Percentiles rank a stretch among this genome's conserved stretches.
Conservation (phyloP, 2,113 vertebrate species). For the Lophotis ruficrista region DNA sequence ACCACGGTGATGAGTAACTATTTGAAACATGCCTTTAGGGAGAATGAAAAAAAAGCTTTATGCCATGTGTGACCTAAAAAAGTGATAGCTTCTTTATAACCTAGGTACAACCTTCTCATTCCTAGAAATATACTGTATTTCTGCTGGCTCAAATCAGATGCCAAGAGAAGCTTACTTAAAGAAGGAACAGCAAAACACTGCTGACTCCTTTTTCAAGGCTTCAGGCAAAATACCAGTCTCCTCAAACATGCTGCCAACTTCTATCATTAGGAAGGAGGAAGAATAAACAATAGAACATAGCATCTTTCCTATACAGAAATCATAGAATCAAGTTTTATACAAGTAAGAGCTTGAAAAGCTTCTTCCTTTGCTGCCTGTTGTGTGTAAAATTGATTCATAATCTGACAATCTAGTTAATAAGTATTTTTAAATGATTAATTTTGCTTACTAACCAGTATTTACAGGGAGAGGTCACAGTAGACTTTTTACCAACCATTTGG, state of each 20-base stretch:
- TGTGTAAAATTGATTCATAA: not conserved
- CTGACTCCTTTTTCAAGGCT: not conserved
- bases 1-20: not conserved
- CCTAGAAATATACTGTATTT: not conserved
- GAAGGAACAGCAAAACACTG: not conserved
- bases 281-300: not conserved
- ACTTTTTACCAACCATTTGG: not conserved
- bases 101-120: not conserved
- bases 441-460: not conserved
- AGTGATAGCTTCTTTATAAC: not conserved
- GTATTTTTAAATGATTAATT: not conserved
- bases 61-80: slow-evolving; percentile 19
- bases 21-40: slow-evolving; percentile 17
- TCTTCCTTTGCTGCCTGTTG: not conserved
- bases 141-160: not conserved
- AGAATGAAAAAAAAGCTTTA: not conserved
- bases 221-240: not conserved
- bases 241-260: not conserved
- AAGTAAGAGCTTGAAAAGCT: not conserved
- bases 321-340: not conserved
- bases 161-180: not conserved
- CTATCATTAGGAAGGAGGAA: not conserved
- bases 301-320: not conserved
- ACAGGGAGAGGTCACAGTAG: not conserved
- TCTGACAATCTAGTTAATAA: not conserved